Evolutionary conservation across 2,797 vertebrate species (phyloP).

Genomic region (Rhabdophis nuchalis): DNA sequence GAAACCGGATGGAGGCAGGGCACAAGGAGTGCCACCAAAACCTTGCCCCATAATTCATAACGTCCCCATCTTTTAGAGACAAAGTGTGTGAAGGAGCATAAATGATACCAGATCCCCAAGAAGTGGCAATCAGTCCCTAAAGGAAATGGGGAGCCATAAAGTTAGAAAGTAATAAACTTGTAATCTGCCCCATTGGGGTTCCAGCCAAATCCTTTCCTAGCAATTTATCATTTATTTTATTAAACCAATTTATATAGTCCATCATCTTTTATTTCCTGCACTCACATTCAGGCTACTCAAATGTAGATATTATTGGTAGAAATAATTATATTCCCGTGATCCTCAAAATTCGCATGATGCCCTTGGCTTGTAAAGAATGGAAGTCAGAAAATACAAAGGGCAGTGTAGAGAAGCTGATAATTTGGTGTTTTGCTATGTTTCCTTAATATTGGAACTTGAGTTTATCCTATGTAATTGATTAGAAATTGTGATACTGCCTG

Average conservation of each 20-base stretch:
- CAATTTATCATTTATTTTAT: neutral
- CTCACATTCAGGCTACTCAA: neutral
- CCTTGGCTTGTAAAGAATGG: neutral
- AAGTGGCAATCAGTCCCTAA: neutral
- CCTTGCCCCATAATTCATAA: neutral
- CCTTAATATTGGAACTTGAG: neutral
- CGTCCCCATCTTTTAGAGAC: neutral
- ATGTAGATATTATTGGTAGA: neutral
- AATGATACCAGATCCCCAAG: neutral
- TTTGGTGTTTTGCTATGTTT: neutral
- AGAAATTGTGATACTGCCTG: neutral
- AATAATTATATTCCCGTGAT: neutral
- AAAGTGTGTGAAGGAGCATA: neutral
- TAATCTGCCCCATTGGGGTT: neutral
- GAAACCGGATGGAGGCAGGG: neutral
- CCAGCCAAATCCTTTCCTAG: neutral
- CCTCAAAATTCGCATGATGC: neutral
- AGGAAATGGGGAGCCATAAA: neutral
- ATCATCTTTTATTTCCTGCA: neutral
- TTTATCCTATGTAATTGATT: neutral
- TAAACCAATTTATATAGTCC: neutral
- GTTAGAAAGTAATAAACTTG: neutral
- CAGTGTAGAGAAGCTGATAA: neutral
- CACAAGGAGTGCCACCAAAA: neutral
- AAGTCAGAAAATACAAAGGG: neutral